A percentile compares a stretch with the other conserved stretches of the same genome.
These are phyloP conservation scores for Microdon myrmicae DNA, from an alignment of 2,888 invertebrate genomes.

Conservation along the genomic window DNA sequence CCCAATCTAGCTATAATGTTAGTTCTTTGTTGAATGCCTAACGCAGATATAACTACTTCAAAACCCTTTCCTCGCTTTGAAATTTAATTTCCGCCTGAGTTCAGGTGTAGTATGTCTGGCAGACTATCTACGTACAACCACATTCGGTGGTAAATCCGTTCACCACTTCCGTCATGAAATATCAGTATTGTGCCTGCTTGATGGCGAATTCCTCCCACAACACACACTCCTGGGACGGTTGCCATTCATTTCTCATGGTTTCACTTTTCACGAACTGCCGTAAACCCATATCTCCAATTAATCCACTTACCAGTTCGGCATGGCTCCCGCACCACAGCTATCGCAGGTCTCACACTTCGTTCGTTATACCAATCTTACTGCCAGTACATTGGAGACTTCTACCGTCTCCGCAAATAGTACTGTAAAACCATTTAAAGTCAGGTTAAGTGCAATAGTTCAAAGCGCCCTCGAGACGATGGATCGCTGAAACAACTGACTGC, in stretches of 20 bases:
- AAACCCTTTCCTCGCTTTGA: too few species aligned
- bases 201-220: constrained; percentile 30
- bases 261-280: constrained; percentile 35
- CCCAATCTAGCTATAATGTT: too few species aligned
- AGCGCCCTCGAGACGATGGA: constrained; percentile 25
- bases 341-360: constrained; percentile 3
- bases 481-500: constrained; percentile 26
- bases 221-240: constrained; percentile 15
- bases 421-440: constrained; percentile 42
- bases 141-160: too few species aligned
- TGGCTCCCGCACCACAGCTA: too few species aligned
- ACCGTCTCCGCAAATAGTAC: constrained; percentile 22
- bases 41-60: too few species aligned
- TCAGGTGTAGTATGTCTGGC: too few species aligned
- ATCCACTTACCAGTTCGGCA: constrained; percentile 48
- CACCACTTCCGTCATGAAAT: too few species aligned
- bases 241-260: constrained; percentile 48
- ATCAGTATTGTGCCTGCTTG: too few species aligned
- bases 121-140: too few species aligned
- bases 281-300: constrained; percentile 31
- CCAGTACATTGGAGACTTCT: constrained; percentile 27
- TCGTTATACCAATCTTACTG: constrained; percentile 10
- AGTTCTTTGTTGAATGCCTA: too few species aligned
- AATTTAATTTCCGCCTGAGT: too few species aligned
- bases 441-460: constrained; percentile 49